Percentiles rank a stretch among this genome's conserved stretches.
phyloP scores from a whole-genome alignment of 2,113 vertebrate species.

The Neodon shergylaensis region DNA sequence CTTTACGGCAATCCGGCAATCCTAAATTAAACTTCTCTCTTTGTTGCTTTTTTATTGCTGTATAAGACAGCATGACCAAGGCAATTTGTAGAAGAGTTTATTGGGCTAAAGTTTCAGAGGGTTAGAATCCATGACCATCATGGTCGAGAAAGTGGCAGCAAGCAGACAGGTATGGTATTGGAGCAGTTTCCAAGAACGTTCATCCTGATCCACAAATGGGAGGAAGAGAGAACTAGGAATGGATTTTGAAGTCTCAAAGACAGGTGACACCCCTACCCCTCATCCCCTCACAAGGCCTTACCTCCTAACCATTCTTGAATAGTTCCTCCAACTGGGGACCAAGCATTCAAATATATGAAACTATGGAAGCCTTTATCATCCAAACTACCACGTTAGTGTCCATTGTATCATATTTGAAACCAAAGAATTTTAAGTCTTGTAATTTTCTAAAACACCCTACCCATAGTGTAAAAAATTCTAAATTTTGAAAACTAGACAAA shows the following conservation, averaged over 20 bases:
- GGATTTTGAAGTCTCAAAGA: background rate
- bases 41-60: background rate
- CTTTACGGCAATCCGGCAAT: background rate
- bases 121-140: background rate
- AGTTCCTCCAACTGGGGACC: background rate
- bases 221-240: background rate
- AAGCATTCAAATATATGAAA: background rate
- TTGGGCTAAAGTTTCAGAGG: background rate
- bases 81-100: background rate
- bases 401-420: background rate
- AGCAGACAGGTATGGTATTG: background rate
- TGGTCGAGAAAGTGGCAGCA: background rate
- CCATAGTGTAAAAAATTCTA: constrained; percentile 42
- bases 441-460: background rate
- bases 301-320: background rate
- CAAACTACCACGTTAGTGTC: background rate
- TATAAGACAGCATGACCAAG: background rate
- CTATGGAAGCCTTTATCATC: background rate
- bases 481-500: constrained; percentile 17
- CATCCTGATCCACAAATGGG: background rate
- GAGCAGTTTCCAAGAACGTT: background rate
- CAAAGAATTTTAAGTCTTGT: constrained; percentile 6
- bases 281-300: background rate
- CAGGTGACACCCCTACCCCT: background rate
- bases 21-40: background rate